Evolutionary conservation across 2,888 invertebrate species (phyloP).

Genomic region (Cryptophagus acutangulus): DNA sequence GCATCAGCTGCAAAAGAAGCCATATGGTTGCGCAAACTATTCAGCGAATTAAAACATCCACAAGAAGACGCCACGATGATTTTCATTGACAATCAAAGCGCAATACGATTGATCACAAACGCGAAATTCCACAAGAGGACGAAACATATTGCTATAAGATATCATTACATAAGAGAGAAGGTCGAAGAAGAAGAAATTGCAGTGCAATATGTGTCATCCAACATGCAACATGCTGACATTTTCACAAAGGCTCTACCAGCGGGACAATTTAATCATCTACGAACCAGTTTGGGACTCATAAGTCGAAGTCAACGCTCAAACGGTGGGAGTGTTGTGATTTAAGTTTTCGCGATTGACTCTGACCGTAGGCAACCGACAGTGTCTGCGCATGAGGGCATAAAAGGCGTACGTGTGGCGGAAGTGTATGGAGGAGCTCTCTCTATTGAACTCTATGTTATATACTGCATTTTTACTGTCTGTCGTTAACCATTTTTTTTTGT

Average conservation of each 20-base stretch:
- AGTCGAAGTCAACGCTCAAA: too few species aligned
- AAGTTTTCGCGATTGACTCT: too few species aligned
- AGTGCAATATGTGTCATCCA: conserved; percentile 3
- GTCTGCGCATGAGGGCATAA: too few species aligned
- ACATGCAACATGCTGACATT: conserved; percentile 6
- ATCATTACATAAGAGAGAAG: conserved; percentile 7
- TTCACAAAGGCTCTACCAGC: conserved; percentile 6
- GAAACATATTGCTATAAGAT: conserved; percentile 8
- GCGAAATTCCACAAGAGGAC: conserved; percentile 6
- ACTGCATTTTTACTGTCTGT: too few species aligned
- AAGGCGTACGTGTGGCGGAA: too few species aligned
- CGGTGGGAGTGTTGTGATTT: too few species aligned
- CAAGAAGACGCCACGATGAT: not conserved
- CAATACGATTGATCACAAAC: conserved; percentile 7
- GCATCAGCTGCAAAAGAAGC: conserved; percentile 7
- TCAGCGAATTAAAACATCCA: conserved; percentile 5
- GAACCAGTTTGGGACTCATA: too few species aligned
- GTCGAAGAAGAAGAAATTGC: conserved; percentile 2
- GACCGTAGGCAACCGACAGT: too few species aligned
- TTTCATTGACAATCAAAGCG: conserved; percentile 5
- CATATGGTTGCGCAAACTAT: conserved; percentile 3
- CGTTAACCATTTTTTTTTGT: too few species aligned
- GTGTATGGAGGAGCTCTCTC: too few species aligned
- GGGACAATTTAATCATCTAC: conserved; percentile 5
- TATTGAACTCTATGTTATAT: too few species aligned